Conservation (phyloP, 2,888 invertebrate genomes). For the Parelbella ahira region DNA sequence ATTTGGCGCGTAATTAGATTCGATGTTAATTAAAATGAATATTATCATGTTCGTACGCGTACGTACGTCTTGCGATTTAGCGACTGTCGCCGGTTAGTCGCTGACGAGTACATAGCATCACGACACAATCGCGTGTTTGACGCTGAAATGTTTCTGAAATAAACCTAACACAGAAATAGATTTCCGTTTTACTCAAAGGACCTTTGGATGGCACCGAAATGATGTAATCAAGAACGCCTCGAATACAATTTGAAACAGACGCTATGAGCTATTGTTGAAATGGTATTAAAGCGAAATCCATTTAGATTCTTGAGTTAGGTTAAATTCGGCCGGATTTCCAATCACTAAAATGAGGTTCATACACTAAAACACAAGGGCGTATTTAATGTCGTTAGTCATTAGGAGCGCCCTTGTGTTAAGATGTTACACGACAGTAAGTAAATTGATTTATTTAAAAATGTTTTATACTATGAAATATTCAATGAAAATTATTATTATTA, state of each 20-base stretch:
- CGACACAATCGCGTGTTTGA: constrained; percentile 7
- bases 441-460: too few relatives aligned
- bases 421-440: too few relatives aligned
- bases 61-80: constrained; percentile 21
- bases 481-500: too few relatives aligned
- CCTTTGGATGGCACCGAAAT: neutral
- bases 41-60: constrained; percentile 39
- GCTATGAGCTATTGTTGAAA: neutral
- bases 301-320: too few relatives aligned
- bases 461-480: too few relatives aligned
- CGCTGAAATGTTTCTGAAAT: constrained; percentile 18
- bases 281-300: constrained; percentile 14
- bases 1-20: constrained; percentile 60
- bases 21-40: constrained; percentile 69
- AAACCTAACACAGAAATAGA: constrained; percentile 9
- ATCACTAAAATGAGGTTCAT: too few relatives aligned
- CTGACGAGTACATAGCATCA: neutral
- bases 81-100: constrained; percentile 23
- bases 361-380: too few relatives aligned
- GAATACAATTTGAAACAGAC: constrained; percentile 3
- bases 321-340: too few relatives aligned
- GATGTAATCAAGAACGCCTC: neutral
- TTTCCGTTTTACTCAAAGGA: constrained; percentile 15
- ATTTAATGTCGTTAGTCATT: too few relatives aligned
- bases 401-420: too few relatives aligned